Conservation (phyloP, 2,113 vertebrate genomes). For the Paracanthobrama guichenoti region DNA sequence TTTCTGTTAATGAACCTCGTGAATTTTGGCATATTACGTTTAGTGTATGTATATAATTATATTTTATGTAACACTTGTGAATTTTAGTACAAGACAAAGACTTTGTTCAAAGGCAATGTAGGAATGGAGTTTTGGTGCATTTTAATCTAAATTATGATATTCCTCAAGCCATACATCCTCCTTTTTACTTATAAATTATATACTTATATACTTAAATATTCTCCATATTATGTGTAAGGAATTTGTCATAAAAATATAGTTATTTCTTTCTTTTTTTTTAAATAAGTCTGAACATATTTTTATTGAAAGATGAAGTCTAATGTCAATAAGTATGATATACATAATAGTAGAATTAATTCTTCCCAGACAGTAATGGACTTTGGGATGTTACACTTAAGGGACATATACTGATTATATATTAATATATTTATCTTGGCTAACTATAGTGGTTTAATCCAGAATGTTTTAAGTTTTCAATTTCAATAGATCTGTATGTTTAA, state of each 20-base stretch:
- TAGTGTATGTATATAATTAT: constrained; percentile 10
- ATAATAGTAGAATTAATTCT: not conserved
- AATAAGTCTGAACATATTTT: not conserved
- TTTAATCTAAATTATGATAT: not conserved
- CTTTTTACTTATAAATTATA: too few species aligned
- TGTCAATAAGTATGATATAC: not conserved
- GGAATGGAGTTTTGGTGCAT: not conserved
- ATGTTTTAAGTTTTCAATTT: not conserved
- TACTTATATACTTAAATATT: too few species aligned
- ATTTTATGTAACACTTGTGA: constrained; percentile 10
- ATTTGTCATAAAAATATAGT: not conserved
- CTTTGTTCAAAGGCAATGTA: not conserved
- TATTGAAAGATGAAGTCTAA: not conserved
- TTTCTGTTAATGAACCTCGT: not conserved
- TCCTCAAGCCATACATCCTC: not conserved
- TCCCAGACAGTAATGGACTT: not conserved
- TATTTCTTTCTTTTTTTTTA: not conserved
- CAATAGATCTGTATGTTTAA: constrained; percentile 33
- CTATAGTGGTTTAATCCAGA: not conserved
- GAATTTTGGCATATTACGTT: not conserved
- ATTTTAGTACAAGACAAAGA: constrained; percentile 3
- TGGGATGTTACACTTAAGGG: not conserved
- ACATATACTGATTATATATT: not conserved
- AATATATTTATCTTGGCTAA: not conserved
- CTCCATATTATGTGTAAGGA: not conserved